Base-by-base conservation (phyloP, 1,140 invertebrate species). In the Caenorhabditis latens region DNA sequence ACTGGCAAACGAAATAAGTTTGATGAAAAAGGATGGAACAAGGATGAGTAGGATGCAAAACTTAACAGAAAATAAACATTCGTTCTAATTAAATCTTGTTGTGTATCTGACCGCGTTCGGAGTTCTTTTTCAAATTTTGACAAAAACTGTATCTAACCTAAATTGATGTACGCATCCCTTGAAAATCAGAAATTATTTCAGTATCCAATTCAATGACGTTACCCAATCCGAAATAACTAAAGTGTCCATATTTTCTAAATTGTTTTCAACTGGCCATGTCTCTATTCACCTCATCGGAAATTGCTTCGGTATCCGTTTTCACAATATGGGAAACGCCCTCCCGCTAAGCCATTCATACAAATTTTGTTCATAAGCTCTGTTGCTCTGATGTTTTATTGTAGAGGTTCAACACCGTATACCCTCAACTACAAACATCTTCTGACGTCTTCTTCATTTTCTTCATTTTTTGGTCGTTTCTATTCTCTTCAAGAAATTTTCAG, bases 301-400 rank as follows among this genome's bases (percentile, higher is more conserved):
- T 71, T 71, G 65, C 13, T n/a, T 43, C 16, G 14, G 65, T 71
- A 71, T 71, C 65, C 65, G 65, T 24, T 63, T 53, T 53, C 50
- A 32, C 32, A 13, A 63, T 32, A 58, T 63, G 61, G n/a, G 42
- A 8, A 8, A 6, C 16, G 65, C 40, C 40, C 65, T n/a, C 65
- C 40, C 42, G 65, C 65, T 43, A 46, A 71, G 65, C 65, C 65
- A 71, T 46, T 43, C 42, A 43, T 53, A 14, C 9, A 16, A 53
- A 11, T 53, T 11, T 53, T n/a, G 19, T 21, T n/a, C 57, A 65
- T 65, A 40, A 40, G 61, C 61, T 65, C 61, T 40, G 8, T 19
- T 9, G n/a, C 32, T 32, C 32, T n/a, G n/a, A n/a, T n/a, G 16
- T 58, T 61, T 16, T 53, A 53, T 53, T 53, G 32, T 0, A 32